Evolutionary conservation across 2,113 vertebrate genomes (phyloP), one percentile per base, ranked within the genome.

Genomic region (Otolemur garnettii): DNA sequence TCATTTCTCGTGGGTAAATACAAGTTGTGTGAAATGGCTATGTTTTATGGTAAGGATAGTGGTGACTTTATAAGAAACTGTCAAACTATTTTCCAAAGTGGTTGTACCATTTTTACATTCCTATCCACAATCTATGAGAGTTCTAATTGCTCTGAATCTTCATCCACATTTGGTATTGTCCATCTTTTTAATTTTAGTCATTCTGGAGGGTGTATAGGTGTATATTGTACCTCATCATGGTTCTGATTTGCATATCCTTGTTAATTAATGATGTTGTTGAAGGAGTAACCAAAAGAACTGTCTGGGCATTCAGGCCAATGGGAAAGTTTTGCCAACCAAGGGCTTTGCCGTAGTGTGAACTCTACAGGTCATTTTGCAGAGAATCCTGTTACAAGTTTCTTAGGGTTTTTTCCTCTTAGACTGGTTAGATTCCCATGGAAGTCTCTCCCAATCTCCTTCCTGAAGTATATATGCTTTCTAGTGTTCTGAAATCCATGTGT

Each of bases 1-100:
- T 80, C 21, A n/a, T 74, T 95, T 79, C 64, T 55, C 19, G 84
- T 77, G 60, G 77, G n/a, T 19, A 94, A 91, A 68, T 28, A 50
- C 12, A 90, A 64, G 33, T 33, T 15, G 33, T 15, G 24, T 38
- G 15, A 50, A 66, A 89, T 59, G 83, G n/a, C 69, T 75, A 30
- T 28, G 45, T 77, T 84, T 90, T 78, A 42, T 53, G 21, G 38
- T 33, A 75, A 95, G 6, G 28, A 18, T 68, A 35, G 81, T 87
- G 30, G 45, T 66, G 87, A 57, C 82, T 81, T 53, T 87, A 35
- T 26, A 95, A 66, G 38, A 74, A 74, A 42, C 35, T 57, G n/a
- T 35, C 45, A 30, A 83, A 66, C 42, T 59, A 4, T 87, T 74
- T 78, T 74, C 66, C 55, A 55, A 30, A 55, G 45, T 81, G 33